phyloP scores from a whole-genome alignment of 2,113 vertebrate genomes.

The Bungarus multicinctus region DNA sequence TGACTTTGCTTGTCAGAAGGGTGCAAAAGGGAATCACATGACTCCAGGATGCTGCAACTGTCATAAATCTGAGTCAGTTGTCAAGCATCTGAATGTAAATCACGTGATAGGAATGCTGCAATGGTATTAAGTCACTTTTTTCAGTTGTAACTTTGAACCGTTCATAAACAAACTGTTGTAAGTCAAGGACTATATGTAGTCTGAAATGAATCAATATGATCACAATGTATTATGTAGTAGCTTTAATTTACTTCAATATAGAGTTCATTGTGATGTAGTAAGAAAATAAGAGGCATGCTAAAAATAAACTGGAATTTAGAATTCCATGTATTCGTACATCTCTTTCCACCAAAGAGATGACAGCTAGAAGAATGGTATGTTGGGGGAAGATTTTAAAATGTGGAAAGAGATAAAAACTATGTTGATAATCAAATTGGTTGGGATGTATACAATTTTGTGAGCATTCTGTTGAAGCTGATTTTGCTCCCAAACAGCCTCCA shows the following conservation, averaged over 20 bases:
- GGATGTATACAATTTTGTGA: not conserved
- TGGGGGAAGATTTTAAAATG: not conserved
- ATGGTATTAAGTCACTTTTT: no score
- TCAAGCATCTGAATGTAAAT: no score
- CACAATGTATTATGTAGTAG: slow-evolving; percentile 20
- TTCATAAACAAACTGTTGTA: no score
- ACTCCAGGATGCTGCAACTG: no score
- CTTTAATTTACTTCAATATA: slow-evolving; percentile 30
- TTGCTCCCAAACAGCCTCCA: not conserved
- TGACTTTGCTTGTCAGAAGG: no score
- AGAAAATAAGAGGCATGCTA: not conserved
- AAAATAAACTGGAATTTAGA: not conserved
- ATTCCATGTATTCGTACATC: not conserved
- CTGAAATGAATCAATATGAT: slow-evolving; percentile 21
- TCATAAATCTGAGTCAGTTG: no score
- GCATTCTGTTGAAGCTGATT: not conserved
- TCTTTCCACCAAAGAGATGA: not conserved
- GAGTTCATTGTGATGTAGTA: slow-evolving; percentile 18
- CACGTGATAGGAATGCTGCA: no score
- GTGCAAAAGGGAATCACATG: no score
- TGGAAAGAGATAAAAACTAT: not conserved
- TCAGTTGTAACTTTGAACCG: no score
- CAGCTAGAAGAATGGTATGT: not conserved
- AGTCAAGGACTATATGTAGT: not conserved
- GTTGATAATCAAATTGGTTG: no score